A percentile compares a stretch with the other conserved stretches of the same genome.
These are phyloP conservation scores for Torymus tubicola DNA, from an alignment of 2,888 invertebrate species.

Conservation along the genomic window DNA sequence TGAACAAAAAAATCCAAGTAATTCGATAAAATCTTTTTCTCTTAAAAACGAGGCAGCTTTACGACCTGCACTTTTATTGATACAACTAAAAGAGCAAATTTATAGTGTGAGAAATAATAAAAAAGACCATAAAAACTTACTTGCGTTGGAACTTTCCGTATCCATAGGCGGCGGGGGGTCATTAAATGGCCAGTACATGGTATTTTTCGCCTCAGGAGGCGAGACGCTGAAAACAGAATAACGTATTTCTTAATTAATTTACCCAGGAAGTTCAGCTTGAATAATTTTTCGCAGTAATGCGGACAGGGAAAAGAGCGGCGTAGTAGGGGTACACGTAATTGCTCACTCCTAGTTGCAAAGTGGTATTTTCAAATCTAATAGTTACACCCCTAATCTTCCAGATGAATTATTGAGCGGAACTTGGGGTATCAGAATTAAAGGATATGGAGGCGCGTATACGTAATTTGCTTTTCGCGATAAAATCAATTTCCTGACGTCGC, in stretches of 20 bases:
- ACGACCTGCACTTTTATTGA: no score
- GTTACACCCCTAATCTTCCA: conserved; percentile 3
- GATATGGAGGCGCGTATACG: neutral
- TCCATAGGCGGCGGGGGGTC: conserved; percentile 89
- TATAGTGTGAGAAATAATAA: neutral
- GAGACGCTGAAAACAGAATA: conserved; percentile 81
- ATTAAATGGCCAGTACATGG: conserved; percentile 92
- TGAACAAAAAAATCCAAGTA: no score
- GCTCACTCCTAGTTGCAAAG: neutral
- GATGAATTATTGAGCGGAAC: neutral
- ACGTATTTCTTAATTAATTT: neutral
- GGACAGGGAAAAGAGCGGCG: no score
- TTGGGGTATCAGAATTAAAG: conserved; percentile 7
- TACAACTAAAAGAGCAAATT: neutral
- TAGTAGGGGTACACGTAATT: no score
- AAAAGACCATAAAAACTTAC: conserved; percentile 66
- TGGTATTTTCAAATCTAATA: conserved; percentile 8
- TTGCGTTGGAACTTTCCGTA: conserved; percentile 90
- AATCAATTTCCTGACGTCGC: no score
- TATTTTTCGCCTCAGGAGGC: conserved; percentile 88
- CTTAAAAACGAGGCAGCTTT: no score
- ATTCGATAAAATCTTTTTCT: no score
- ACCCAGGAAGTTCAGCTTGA: neutral
- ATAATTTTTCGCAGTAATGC: no score
- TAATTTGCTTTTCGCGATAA: no score